These are phyloP conservation scores for Tetramorium alpestre DNA, from an alignment of 1,140 invertebrate genomes.

Conservation along the genomic window DNA sequence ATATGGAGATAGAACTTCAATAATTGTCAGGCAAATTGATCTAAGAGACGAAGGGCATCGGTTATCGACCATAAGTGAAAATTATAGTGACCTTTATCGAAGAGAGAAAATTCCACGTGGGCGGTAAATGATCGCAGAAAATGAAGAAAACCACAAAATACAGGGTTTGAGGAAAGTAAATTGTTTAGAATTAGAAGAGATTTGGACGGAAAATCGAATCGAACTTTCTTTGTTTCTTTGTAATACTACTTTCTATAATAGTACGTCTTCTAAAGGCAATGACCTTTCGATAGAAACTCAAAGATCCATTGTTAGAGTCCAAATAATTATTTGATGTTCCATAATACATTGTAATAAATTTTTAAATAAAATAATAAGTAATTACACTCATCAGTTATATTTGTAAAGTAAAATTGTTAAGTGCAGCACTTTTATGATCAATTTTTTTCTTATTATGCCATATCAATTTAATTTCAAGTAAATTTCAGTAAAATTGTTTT, in stretches of 20 bases:
- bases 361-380: not conserved
- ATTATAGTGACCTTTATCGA: slow-evolving; percentile 24
- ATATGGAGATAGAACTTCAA: not conserved
- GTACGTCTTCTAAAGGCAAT: not conserved
- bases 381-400: not conserved
- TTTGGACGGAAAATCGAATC: not conserved
- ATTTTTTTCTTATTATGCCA: not conserved
- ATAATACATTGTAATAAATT: not conserved
- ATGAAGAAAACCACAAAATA: slow-evolving; percentile 54
- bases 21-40: slow-evolving; percentile 29
- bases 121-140: slow-evolving; percentile 49
- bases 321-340: not conserved
- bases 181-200: slow-evolving; percentile 16
- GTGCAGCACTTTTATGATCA: not conserved
- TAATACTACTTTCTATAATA: not conserved
- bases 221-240: slow-evolving; percentile 7
- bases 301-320: not conserved
- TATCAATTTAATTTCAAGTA: not conserved
- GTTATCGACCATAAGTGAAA: not conserved
- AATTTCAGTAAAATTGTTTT: not conserved
- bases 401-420: not conserved
- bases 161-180: not conserved
- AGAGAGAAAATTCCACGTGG: slow-evolving; percentile 35
- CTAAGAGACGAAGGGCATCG: not conserved
- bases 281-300: not conserved